These are phyloP conservation scores for Drosophila subsilvestris DNA, from an alignment of 2,888 invertebrate genomes.

Conservation along the genomic window DNA sequence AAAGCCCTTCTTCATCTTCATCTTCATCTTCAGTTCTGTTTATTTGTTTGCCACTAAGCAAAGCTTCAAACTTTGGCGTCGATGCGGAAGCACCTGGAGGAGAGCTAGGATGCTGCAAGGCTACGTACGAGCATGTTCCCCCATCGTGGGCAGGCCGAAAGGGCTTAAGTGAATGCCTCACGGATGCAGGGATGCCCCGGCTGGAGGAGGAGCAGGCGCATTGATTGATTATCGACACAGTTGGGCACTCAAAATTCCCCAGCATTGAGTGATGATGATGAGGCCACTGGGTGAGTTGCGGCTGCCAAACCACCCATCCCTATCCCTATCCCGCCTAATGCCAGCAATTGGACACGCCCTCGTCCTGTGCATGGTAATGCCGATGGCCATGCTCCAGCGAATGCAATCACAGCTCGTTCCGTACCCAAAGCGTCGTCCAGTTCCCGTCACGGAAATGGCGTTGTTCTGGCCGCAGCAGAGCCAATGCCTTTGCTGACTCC, in stretches of 20 bases:
- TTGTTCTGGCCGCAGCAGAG: background rate
- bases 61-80: constrained; percentile 44
- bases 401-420: constrained; percentile 27
- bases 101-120: constrained; percentile 1
- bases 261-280: constrained; percentile 39
- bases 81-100: constrained; percentile 32
- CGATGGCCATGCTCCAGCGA: constrained; percentile 29
- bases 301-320: background rate
- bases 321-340: constrained; percentile 8
- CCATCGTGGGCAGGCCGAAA: constrained; percentile 2
- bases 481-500: constrained; percentile 3
- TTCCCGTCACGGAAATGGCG: constrained; percentile 1
- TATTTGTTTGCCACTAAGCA: constrained; percentile 44
- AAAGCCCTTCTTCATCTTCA: constrained; percentile 27
- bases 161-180: constrained; percentile 28
- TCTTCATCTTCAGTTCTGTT: constrained; percentile 38
- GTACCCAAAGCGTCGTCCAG: background rate
- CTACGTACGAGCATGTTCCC: constrained; percentile 6
- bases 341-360: constrained; percentile 14
- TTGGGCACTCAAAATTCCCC: constrained; percentile 60
- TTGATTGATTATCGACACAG: constrained; percentile 74
- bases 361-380: constrained; percentile 13
- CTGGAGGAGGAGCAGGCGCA: constrained; percentile 26
- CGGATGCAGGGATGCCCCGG: constrained; percentile 17
- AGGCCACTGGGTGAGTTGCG: background rate